Evolutionary conservation across 2,113 vertebrate genomes (phyloP).

Genomic region (Gnathonemus longibarbis): DNA sequence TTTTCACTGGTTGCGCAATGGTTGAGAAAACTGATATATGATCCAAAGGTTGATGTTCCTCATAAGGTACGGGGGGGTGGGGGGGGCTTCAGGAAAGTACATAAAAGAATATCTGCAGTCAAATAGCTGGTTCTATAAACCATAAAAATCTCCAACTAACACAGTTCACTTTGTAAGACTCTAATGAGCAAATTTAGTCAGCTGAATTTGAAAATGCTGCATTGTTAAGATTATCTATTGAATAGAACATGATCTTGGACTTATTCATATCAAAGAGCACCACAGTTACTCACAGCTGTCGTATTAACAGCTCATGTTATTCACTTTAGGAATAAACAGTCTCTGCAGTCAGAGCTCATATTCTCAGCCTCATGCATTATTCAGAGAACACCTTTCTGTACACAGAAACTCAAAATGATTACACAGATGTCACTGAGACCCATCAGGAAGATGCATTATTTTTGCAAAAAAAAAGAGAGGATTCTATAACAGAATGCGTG

Average conservation of each 20-base stretch:
- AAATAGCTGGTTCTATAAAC: neutral
- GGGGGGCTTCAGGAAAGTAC: neutral
- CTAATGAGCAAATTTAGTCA: neutral
- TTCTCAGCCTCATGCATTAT: neutral
- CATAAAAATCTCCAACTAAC: neutral
- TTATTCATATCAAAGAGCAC: neutral
- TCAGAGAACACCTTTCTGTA: neutral
- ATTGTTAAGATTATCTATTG: neutral
- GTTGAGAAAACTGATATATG: neutral
- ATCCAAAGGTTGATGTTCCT: neutral
- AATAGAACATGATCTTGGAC: neutral
- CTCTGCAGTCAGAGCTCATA: neutral
- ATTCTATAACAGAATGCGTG: neutral
- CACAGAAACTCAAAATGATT: neutral
- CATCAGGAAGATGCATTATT: neutral
- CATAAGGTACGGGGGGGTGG: neutral
- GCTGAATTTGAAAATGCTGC: neutral
- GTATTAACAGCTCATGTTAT: slow-evolving; percentile 1
- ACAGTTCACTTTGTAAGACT: neutral
- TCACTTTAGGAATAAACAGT: neutral
- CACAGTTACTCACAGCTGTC: neutral
- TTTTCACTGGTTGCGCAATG: neutral
- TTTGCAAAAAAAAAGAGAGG: neutral
- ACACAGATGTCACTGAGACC: neutral
- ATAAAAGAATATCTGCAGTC: neutral